These are phyloP conservation scores for Turnix velox DNA, from an alignment of 2,113 vertebrate species.

Conservation along the genomic window DNA sequence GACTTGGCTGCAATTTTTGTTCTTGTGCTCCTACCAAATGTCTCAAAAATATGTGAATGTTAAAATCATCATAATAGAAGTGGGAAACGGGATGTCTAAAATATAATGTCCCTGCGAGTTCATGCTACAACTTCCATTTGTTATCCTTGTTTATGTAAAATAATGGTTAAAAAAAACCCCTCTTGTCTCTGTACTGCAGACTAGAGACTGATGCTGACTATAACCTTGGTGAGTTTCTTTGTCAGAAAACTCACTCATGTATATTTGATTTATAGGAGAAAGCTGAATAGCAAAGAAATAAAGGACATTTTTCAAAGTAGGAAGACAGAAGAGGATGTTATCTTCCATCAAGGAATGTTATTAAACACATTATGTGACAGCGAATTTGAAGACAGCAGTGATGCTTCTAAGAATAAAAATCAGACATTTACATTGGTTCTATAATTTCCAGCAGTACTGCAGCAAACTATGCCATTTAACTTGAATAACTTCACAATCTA, in stretches of 20 bases:
- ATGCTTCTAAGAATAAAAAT: not conserved
- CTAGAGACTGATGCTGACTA: not conserved
- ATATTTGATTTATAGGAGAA: not conserved
- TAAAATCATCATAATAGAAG: not conserved
- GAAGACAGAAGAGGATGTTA: not conserved
- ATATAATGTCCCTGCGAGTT: not conserved
- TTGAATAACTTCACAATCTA: not conserved
- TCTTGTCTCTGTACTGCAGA: not conserved
- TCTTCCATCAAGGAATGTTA: not conserved
- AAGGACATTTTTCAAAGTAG: not conserved
- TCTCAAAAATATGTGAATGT: not conserved
- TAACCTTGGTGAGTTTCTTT: not conserved
- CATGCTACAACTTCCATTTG: not conserved
- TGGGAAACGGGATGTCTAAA: not conserved
- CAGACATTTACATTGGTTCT: not conserved
- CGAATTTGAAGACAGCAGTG: not conserved
- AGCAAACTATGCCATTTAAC: not conserved
- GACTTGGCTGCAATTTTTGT: not conserved
- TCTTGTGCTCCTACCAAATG: not conserved
- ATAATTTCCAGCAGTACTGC: not conserved
- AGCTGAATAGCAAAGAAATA: not conserved
- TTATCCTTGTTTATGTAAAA: not conserved
- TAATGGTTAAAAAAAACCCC: not conserved
- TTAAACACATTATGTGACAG: not conserved
- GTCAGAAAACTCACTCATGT: not conserved